Evolutionary conservation across 37 sponge, comb jelly and placozoan genomes (phyloP), one percentile per base, ranked within the genome.

Genomic region (Theonella swinhoei): DNA sequence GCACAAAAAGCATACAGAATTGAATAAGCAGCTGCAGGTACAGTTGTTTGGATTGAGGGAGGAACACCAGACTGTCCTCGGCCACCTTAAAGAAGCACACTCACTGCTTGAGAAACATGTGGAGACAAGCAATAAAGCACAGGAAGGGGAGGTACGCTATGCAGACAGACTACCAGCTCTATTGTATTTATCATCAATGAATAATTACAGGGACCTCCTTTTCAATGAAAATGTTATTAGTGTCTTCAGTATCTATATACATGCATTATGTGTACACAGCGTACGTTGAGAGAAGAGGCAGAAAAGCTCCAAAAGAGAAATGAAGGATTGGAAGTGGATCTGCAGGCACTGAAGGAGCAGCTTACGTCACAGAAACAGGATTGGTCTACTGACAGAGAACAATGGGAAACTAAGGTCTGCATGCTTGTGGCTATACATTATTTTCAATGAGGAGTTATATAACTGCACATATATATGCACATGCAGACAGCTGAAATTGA

Each of bases 71-170:
- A 30, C 39, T 7, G 43, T 79, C 0, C n/a, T 87, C 23, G 61
- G 38, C n/a, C 76, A 82, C 54, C 70, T 91, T 3, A 82, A 77
- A 37, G 82, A 83, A 25, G 87, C 91, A 31, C 91, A 91, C 71
- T 30, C 2, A 11, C 75, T 91, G 0, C 25, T 82, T 41, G 83
- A 86, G 32, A 62, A 59, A 28, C 87, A 84, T 20, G 36, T 74
- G 22, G 75, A 80, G 75, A 75, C 34, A 41, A 54, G 54, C 38
- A 62, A 9, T 11, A 84, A 67, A 59, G 19, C 64, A 20, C 4
- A 25, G 20, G 67, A 39, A 7, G 73, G 32, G 33, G 71, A 84
- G 70, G 90, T 85, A 1, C n/a, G n/a, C n/a, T n/a, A n/a, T n/a
- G n/a, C n/a, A n/a, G n/a, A n/a, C n/a, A n/a, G n/a, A n/a, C n/a